Conservation (phyloP, 2,113 vertebrate species). For the Carassius gibelio region DNA sequence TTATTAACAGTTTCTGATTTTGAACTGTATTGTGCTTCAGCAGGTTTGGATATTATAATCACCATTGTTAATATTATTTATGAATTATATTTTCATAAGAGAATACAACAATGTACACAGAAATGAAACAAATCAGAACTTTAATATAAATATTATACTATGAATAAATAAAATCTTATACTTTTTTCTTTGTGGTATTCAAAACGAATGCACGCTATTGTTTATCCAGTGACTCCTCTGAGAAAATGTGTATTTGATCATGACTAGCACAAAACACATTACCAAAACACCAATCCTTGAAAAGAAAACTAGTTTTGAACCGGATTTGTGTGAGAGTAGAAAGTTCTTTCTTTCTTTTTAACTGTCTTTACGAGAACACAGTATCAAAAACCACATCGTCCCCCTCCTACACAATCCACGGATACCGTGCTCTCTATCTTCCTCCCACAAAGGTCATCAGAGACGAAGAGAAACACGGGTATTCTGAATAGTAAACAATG, state of each 20-base stretch:
- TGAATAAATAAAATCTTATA: no score
- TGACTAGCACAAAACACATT: not conserved
- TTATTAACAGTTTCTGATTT: no score
- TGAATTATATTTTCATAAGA: not conserved
- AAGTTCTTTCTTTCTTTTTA: slow-evolving; percentile 61
- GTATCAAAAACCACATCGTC: slow-evolving; percentile 80
- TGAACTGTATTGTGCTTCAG: not conserved
- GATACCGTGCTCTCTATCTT: slow-evolving; percentile 72
- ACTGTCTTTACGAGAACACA: slow-evolving; percentile 75
- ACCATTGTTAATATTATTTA: not conserved
- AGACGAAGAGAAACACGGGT: slow-evolving; percentile 68
- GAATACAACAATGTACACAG: not conserved
- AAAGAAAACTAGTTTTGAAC: slow-evolving; percentile 67
- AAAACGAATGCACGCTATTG: slow-evolving; percentile 26
- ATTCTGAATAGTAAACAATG: slow-evolving; percentile 67
- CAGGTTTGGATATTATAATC: not conserved
- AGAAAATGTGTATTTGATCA: slow-evolving; percentile 50
- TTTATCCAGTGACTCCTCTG: slow-evolving; percentile 45
- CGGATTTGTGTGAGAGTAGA: slow-evolving; percentile 68
- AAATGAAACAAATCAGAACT: not conserved
- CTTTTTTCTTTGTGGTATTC: not conserved
- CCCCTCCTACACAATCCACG: slow-evolving; percentile 76
- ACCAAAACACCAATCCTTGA: slow-evolving; percentile 67
- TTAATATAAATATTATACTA: slow-evolving; percentile 10
- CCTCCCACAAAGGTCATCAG: slow-evolving; percentile 79